Evolutionary conservation across 1,140 invertebrate genomes (phyloP), one percentile per base, ranked within the genome.

Genomic region (Drosophila biarmipes): DNA sequence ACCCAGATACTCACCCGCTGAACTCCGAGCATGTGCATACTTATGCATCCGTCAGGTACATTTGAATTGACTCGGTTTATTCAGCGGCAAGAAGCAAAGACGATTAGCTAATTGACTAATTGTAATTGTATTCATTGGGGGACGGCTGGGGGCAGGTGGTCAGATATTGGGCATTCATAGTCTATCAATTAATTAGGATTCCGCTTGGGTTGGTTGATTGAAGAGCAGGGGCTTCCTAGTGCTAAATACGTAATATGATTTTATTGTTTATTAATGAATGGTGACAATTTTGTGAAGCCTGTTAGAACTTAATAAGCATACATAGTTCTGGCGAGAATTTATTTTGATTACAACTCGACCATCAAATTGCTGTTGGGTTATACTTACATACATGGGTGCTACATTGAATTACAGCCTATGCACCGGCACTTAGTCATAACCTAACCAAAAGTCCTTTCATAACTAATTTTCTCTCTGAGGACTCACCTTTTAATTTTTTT

Each of bases 91-190:
- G 64, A 3, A 38, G 34, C 34, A 43, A 46, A 48, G 49, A n/a
- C 52, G 63, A 71, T 71, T 71, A 71, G 63, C 67, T 71, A 71
- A 71, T 69, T 48, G 64, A 46, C 34, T 71, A 56, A 71, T 64
- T 56, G 67, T 56, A 69, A 69, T 69, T 56, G 63, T 69, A 56
- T 69, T 69, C 66, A 69, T 69, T 68, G 37, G 34, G 31, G 12
- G 15, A n/a, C 6, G 7, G 27, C 12, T 0, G 6, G 17, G 2
- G 17, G 6, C 45, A 5, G 27, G 42, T 15, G 48, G 17, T 37
- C 34, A 68, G 66, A 40, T 54, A 68, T 68, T 67, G 37, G 40
- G 48, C 42, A 43, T 69, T 69, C 67, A 69, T 69, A 71, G 69
- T 71, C 67, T 46, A 71, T 69, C 51, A 69, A 56, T 69, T 69